Percentiles rank a stretch among this genome's conserved stretches.
Conservation (phyloP, 2,797 vertebrate genomes). For the Melanotaenia maccullochi region DNA sequence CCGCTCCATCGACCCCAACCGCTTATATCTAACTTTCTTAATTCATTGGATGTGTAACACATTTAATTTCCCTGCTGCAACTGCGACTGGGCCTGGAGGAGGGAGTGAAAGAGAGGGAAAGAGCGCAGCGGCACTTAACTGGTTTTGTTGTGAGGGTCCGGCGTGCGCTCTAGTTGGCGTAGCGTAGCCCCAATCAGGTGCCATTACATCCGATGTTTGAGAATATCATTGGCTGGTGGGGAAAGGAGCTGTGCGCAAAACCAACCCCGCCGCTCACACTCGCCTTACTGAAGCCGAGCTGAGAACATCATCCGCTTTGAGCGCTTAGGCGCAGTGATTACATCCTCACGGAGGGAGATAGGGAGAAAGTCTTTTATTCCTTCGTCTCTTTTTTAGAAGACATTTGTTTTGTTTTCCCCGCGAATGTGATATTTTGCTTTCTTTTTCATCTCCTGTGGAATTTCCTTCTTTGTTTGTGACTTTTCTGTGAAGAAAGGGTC, state of each 20-base stretch:
- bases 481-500: constrained; percentile 58
- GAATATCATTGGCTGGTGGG: constrained; percentile 81
- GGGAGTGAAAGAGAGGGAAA: constrained; percentile 34
- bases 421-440: constrained; percentile 31
- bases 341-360: constrained; percentile 57
- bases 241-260: constrained; percentile 93
- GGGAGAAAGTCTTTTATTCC: constrained; percentile 55
- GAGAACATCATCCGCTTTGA: constrained; percentile 84
- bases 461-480: constrained; percentile 68
- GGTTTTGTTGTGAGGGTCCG: constrained; percentile 77
- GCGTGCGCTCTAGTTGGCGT: constrained; percentile 76
- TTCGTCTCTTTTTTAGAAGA: constrained; percentile 18
- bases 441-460: constrained; percentile 44
- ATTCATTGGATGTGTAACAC: constrained; percentile 77
- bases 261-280: constrained; percentile 85
- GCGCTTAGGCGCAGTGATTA: constrained; percentile 73
- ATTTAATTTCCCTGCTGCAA: constrained; percentile 75
- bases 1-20: constrained; percentile 9
- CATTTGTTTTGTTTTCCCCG: constrained; percentile 16
- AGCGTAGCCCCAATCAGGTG: constrained; percentile 81
- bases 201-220: constrained; percentile 74
- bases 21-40: constrained; percentile 62
- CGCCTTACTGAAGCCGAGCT: constrained; percentile 90
- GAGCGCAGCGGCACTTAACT: constrained; percentile 69
- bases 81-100: constrained; percentile 56